Evolutionary conservation across 1,140 invertebrate species (phyloP).

Genomic region (Conus betulinus): DNA sequence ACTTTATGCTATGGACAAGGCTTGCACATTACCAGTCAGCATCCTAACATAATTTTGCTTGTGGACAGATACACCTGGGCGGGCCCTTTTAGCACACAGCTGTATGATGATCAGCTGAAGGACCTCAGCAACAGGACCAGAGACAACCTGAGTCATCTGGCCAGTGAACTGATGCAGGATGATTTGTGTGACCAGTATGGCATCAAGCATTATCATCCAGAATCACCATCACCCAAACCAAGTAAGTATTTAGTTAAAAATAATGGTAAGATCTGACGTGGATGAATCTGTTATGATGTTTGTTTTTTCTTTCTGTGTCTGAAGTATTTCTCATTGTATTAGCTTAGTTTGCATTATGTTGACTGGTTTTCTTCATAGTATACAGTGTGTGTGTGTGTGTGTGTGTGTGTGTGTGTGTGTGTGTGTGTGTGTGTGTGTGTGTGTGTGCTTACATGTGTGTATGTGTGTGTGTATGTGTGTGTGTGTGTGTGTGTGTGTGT

Average conservation of each 20-base stretch:
- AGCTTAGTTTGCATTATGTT: neutral
- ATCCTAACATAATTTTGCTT: neutral
- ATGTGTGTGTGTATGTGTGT: no score
- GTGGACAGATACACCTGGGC: slow-evolving; percentile 51
- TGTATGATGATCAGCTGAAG: slow-evolving; percentile 60
- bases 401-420: neutral
- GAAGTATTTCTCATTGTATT: neutral
- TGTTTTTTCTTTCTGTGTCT: neutral
- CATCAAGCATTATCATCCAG: slow-evolving; percentile 59
- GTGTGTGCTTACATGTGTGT: no score
- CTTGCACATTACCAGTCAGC: neutral
- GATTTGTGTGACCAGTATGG: slow-evolving; percentile 63
- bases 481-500: no score
- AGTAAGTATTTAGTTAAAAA: neutral
- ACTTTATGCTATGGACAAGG: no score
- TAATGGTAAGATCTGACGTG: neutral
- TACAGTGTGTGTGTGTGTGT: neutral
- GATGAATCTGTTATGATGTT: neutral
- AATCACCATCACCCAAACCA: slow-evolving; percentile 25
- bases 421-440: no score
- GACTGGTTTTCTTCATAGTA: neutral
- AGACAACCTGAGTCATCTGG: slow-evolving; percentile 50
- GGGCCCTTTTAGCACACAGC: slow-evolving; percentile 55
- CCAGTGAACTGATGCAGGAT: slow-evolving; percentile 44
- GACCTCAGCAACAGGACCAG: slow-evolving; percentile 52